Conservation (phyloP, 2,888 invertebrate genomes). For the Saturnia pavonia region DNA sequence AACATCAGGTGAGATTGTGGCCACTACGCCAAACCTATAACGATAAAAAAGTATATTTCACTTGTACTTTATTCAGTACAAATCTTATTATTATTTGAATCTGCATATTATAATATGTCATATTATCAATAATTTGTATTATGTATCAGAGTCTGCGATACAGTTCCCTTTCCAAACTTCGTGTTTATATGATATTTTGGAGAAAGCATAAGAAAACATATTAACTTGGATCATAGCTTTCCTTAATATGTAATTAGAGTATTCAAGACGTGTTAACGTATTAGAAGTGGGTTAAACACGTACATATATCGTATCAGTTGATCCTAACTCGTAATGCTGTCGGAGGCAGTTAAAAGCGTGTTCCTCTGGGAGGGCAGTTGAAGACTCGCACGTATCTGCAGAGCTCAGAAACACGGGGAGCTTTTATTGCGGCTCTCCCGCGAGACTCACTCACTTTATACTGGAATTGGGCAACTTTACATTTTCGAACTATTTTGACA, state of each 20-base stretch:
- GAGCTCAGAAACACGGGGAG: constrained; percentile 10
- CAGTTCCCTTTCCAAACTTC: too few species aligned
- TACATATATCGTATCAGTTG: constrained; percentile 2
- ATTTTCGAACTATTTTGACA: background rate
- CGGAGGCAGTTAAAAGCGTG: constrained; percentile 8
- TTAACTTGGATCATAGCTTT: background rate
- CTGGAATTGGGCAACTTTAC: background rate
- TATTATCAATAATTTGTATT: too few species aligned
- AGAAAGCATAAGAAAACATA: background rate
- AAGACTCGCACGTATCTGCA: constrained; percentile 5
- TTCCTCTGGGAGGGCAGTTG: constrained; percentile 8
- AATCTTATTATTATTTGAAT: too few species aligned
- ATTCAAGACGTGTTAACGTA: background rate
- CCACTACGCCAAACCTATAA: too few species aligned
- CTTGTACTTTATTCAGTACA: too few species aligned
- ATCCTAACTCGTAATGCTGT: background rate
- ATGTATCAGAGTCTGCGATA: too few species aligned
- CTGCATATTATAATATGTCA: too few species aligned
- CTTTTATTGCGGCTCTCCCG: constrained; percentile 19
- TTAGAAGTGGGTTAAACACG: background rate
- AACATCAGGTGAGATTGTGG: too few species aligned
- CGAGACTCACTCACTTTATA: constrained; percentile 11
- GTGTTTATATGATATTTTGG: too few species aligned
- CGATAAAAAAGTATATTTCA: too few species aligned
- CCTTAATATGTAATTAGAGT: background rate